phyloP scores from a whole-genome alignment of 2,888 invertebrate species.

The Vesta saturnalis region DNA sequence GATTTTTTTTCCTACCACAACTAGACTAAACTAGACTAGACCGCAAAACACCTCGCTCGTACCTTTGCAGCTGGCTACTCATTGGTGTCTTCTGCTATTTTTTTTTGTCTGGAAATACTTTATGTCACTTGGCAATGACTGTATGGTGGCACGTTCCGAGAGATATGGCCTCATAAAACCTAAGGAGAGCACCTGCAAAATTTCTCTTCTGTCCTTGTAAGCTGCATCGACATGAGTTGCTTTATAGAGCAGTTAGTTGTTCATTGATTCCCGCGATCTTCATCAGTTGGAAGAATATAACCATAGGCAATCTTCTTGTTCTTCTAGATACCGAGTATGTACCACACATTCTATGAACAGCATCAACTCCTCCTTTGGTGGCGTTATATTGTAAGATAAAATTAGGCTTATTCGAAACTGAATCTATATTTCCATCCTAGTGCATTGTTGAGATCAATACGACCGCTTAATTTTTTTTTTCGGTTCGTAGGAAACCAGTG shows the following conservation, averaged over 20 bases:
- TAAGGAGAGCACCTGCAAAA: conserved; percentile 7
- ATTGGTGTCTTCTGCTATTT: too few species aligned
- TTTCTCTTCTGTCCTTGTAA: conserved; percentile 8
- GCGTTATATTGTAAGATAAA: conserved; percentile 37
- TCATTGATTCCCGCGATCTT: conserved; percentile 46
- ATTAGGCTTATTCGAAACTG: conserved; percentile 40
- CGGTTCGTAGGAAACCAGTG: conserved; percentile 47
- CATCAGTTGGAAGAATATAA: conserved; percentile 44
- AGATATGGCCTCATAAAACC: conserved; percentile 11
- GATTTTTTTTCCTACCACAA: too few species aligned
- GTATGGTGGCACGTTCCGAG: not conserved
- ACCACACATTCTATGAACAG: conserved; percentile 46
- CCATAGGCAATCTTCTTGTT: conserved; percentile 45
- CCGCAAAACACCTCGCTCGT: too few species aligned
- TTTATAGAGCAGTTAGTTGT: too few species aligned
- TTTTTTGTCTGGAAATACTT: too few species aligned
- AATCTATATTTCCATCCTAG: conserved; percentile 36
- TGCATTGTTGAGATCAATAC: conserved; percentile 41
- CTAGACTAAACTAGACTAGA: too few species aligned
- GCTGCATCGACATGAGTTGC: too few species aligned
- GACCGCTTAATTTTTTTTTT: conserved; percentile 43
- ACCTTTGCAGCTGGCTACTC: too few species aligned
- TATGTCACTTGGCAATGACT: conserved; percentile 6
- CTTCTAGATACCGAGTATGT: conserved; percentile 43
- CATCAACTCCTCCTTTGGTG: conserved; percentile 47